phyloP scores from a whole-genome alignment of 2,888 invertebrate species.

The Idaea straminata region DNA sequence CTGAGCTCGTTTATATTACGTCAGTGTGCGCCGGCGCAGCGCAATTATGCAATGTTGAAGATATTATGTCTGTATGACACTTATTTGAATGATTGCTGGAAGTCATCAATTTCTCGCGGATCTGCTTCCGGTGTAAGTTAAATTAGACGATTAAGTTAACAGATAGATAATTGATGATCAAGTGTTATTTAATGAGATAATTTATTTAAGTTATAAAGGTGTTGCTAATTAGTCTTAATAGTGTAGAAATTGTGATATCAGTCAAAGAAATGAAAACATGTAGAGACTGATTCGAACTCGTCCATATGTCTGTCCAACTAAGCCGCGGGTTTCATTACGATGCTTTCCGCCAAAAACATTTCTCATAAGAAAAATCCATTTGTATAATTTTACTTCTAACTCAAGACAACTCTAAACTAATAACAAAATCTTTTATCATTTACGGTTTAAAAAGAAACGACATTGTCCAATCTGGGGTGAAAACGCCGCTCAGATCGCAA shows the following conservation, averaged over 20 bases:
- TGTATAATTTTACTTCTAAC: no score
- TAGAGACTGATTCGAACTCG: no score
- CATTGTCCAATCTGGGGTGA: no score
- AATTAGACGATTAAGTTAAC: constrained; percentile 15
- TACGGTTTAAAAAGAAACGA: no score
- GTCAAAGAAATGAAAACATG: neutral
- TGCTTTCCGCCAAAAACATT: no score
- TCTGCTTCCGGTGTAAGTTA: constrained; percentile 52
- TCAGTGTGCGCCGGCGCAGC: constrained; percentile 54
- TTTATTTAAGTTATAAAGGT: constrained; percentile 17
- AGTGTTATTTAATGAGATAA: constrained; percentile 12
- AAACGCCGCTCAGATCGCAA: no score
- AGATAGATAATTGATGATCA: neutral
- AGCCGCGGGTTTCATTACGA: no score
- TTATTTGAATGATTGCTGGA: constrained; percentile 70
- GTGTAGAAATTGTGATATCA: neutral
- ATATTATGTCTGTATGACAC: constrained; percentile 74
- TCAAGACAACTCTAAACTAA: no score
- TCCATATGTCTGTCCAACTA: no score
- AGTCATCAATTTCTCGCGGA: constrained; percentile 60
- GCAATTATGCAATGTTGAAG: constrained; percentile 58
- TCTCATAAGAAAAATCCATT: no score
- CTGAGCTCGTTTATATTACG: constrained; percentile 75
- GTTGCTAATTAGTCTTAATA: constrained; percentile 8
- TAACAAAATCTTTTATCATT: no score